Evolutionary conservation across 2,888 invertebrate genomes (phyloP).

Genomic region (Cecidostiba fungosa): DNA sequence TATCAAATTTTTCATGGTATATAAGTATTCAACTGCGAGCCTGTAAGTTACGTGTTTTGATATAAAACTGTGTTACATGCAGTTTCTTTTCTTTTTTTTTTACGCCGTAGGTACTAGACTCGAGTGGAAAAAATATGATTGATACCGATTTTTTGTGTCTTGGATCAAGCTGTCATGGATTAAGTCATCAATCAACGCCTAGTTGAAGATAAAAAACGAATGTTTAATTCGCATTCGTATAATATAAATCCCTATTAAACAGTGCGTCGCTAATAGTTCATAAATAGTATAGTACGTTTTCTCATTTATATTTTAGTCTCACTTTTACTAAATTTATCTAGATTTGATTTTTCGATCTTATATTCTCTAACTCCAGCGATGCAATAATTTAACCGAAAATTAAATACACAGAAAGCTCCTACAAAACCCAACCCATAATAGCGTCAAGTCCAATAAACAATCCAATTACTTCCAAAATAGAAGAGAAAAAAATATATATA

Average conservation of each 20-base stretch:
- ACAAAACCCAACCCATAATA: not conserved
- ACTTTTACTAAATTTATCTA: not conserved
- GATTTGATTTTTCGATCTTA: not conserved
- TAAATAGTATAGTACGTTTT: not conserved
- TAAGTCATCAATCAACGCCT: conserved; percentile 21
- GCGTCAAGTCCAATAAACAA: not conserved
- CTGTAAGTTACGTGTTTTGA: not conserved
- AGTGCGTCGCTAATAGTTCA: not conserved
- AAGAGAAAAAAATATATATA: not conserved
- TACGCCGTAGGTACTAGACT: not conserved
- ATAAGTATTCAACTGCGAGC: too few species aligned
- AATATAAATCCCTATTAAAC: too few species aligned
- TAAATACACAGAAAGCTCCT: not conserved
- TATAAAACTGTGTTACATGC: not conserved
- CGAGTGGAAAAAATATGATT: not conserved
- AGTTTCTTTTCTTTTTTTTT: too few species aligned
- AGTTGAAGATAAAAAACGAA: conserved; percentile 3
- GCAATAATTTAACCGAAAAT: too few species aligned
- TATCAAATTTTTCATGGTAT: too few species aligned
- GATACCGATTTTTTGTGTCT: conserved; percentile 3
- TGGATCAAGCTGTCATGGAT: too few species aligned
- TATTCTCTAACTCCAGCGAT: not conserved
- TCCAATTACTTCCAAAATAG: not conserved
- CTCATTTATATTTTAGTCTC: not conserved
- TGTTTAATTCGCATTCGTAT: not conserved